A percentile compares a stretch with the other conserved stretches of the same genome.
Conservation (phyloP, 1,140 invertebrate genomes). For the Eurosta solidaginis region DNA sequence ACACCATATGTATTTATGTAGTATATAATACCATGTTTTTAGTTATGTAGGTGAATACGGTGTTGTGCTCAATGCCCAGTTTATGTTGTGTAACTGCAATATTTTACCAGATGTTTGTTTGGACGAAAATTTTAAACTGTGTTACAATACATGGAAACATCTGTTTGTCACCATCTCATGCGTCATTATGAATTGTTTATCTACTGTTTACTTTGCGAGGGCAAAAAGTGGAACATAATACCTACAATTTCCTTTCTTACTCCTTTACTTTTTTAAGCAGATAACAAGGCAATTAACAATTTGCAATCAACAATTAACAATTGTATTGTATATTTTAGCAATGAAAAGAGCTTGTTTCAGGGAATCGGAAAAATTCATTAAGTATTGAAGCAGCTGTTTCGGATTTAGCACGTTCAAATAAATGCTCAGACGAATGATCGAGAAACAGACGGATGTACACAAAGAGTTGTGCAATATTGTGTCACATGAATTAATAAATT, state of each 20-base stretch:
- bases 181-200: background rate
- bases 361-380: background rate
- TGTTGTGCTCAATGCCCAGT: background rate
- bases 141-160: background rate
- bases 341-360: background rate
- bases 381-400: constrained; percentile 8
- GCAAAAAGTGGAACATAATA: background rate
- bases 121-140: background rate
- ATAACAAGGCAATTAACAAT: constrained; percentile 28
- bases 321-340: constrained; percentile 4
- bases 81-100: background rate
- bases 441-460: background rate
- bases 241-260: constrained; percentile 1
- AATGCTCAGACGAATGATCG: background rate
- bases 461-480: background rate
- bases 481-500: background rate
- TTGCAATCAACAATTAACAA: constrained; percentile 15
- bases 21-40: too few species aligned
- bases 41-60: too few species aligned
- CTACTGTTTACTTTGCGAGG: constrained; percentile 11
- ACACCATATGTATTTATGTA: too few species aligned
- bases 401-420: constrained; percentile 6
- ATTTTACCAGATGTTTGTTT: constrained; percentile 19
- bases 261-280: constrained; percentile 27
- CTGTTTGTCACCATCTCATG: background rate